These are phyloP conservation scores for Drosophila mercatorum DNA, from an alignment of 2,888 invertebrate species.

Conservation along the genomic window DNA sequence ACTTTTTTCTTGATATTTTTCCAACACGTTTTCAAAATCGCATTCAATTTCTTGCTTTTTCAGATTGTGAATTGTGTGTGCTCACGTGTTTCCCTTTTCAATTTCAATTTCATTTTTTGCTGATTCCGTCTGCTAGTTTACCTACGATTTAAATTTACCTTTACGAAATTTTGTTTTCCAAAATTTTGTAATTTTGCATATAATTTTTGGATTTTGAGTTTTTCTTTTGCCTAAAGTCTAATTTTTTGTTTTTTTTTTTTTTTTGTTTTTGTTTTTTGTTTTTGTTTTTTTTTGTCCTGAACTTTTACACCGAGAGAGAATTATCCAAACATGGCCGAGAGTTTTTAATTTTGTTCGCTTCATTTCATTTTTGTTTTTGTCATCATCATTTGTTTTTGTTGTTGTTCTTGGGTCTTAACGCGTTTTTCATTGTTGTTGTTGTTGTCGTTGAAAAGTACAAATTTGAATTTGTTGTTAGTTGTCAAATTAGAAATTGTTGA, in stretches of 20 bases:
- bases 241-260: slow-evolving; percentile 52
- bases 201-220: slow-evolving; percentile 75
- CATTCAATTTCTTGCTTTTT: slow-evolving; percentile 64
- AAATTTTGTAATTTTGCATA: slow-evolving; percentile 82
- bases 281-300: slow-evolving; percentile 80
- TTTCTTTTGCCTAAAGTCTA: slow-evolving; percentile 62
- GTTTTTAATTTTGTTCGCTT: slow-evolving; percentile 72
- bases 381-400: slow-evolving; percentile 41
- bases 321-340: slow-evolving; percentile 85
- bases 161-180: slow-evolving; percentile 81
- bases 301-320: slow-evolving; percentile 84
- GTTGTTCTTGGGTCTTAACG: slow-evolving; percentile 58
- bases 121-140: slow-evolving; percentile 47
- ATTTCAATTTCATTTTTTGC: slow-evolving; percentile 14
- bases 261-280: slow-evolving; percentile 56
- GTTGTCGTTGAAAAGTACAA: slow-evolving; percentile 65
- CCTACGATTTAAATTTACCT: slow-evolving; percentile 67
- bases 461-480: slow-evolving; percentile 48
- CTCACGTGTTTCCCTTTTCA: slow-evolving; percentile 41
- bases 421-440: slow-evolving; percentile 61
- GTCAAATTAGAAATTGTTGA: slow-evolving; percentile 37
- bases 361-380: slow-evolving; percentile 52
- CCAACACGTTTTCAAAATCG: slow-evolving; percentile 81
- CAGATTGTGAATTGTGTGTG: slow-evolving; percentile 53
- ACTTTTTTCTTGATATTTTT: slow-evolving; percentile 88